Evolutionary conservation across 2,888 invertebrate genomes (phyloP), one percentile per base, ranked within the genome.

Genomic region (Nomada ruficornis): DNA sequence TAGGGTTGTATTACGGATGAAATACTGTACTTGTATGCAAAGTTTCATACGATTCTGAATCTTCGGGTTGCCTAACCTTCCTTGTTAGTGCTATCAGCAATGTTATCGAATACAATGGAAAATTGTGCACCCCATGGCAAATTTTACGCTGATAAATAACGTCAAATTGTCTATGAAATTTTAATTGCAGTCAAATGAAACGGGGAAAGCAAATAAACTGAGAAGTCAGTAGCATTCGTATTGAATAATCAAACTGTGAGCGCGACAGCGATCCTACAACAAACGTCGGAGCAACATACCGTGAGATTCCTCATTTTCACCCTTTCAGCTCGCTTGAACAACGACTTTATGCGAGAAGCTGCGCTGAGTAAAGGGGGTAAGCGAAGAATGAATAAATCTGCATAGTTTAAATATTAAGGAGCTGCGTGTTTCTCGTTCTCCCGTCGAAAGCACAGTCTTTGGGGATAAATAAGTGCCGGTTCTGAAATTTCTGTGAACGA

Each of bases 301-400:
- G 20, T 13, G 15, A n/a, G 44, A 62, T 29, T 36, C 18, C 9
- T 23, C 29, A 15, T n/a, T 13, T 20, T 68, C 55, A 36, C n/a
- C 77, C 54, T 36, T 68, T 67, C 60, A 10, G n/a, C 76, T 60
- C 55, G 54, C 15, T 55, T 62, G 67, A 62, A 62, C 67, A 67
- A 54, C 26, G 62, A 54, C 54, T 62, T 62, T 64, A 26, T 29
- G 29, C 20, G 13, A 20, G 47, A 52, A 47, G 36, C 36, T 47
- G 10, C 50, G 26, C 47, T 26, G 13, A 26, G 18, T 47, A 54
- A 15, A 63, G 52, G 47, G 47, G 52, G 26, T 64, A 69, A 64
- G 63, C 59, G 42, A 29, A 13, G 63, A 65, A 81, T 74, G 73
- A 81, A 81, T 69, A 79, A 81, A 81, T 81, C 63, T 81, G 52